Conservation (phyloP, 2,888 invertebrate species). For the Strigamia maritima region DNA sequence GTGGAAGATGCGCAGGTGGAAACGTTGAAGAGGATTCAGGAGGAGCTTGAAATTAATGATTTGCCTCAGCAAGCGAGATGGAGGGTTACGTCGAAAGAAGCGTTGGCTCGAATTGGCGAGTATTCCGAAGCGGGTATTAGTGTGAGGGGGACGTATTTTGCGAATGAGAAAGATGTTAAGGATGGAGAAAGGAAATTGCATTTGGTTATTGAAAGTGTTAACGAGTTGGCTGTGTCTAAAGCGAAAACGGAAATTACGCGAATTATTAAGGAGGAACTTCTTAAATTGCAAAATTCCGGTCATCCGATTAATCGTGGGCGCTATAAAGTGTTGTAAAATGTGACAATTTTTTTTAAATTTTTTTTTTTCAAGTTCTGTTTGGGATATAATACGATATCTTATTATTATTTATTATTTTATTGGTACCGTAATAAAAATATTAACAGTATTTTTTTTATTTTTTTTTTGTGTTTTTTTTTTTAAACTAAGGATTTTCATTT, state of each 20-base stretch:
- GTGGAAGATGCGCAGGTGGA: conserved; percentile 60
- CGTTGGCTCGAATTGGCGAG: conserved; percentile 94
- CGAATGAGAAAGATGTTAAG: conserved; percentile 79
- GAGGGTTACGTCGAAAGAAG: conserved; percentile 96
- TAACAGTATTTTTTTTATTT: no score
- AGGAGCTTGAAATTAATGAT: conserved; percentile 98
- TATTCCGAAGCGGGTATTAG: conserved; percentile 99
- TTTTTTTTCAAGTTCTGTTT: no score
- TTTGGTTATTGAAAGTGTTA: conserved; percentile 97
- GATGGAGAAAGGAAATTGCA: conserved; percentile 94
- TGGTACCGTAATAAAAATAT: no score
- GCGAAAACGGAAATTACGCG: conserved; percentile 96
- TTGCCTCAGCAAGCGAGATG: conserved; percentile 99
- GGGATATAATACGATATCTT: no score
- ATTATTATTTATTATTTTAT: no score
- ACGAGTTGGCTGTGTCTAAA: conserved; percentile 85
- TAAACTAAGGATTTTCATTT: no score
- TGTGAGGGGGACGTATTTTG: conserved; percentile 91
- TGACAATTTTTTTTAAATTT: no score
- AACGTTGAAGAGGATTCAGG: conserved; percentile 75
- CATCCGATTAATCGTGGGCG: no score
- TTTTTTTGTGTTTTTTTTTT: no score
- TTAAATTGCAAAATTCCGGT: no score
- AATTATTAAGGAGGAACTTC: conserved; percentile 94
- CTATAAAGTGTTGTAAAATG: no score